Percentiles rank a stretch among this genome's conserved stretches.
Evolutionary conservation across 2,797 vertebrate genomes (phyloP).

Genomic region (Microchirus variegatus): DNA sequence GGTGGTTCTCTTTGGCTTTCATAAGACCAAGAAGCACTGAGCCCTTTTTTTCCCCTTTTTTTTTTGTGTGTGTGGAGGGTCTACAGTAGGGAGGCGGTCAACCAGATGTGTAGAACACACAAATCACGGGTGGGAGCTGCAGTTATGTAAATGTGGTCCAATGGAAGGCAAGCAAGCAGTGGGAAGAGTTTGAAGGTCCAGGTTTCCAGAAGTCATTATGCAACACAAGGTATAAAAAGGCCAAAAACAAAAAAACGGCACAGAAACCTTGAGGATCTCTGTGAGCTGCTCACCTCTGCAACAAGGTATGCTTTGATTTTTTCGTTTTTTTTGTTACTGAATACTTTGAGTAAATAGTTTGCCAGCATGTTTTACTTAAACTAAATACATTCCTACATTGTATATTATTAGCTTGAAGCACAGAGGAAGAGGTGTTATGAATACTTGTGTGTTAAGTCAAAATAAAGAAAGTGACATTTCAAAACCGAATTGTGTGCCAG

Average conservation of each 20-base stretch:
- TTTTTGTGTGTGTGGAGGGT: slow-evolving; percentile 4
- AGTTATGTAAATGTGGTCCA: slow-evolving; percentile 78
- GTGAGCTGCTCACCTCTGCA: slow-evolving; percentile 33
- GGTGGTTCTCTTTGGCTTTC: slow-evolving; percentile 5
- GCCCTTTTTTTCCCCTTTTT: neutral
- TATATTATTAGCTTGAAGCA: too few species aligned
- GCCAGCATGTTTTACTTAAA: too few species aligned
- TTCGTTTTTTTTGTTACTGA: neutral
- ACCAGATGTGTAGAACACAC: slow-evolving; percentile 49
- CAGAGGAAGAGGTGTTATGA: too few species aligned
- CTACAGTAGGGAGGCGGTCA: slow-evolving; percentile 5
- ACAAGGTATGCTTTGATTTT: slow-evolving; percentile 61
- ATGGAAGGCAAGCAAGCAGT: slow-evolving; percentile 50
- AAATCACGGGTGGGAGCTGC: slow-evolving; percentile 37
- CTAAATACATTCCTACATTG: too few species aligned
- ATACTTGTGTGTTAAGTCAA: too few species aligned
- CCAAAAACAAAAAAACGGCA: neutral
- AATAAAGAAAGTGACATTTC: too few species aligned
- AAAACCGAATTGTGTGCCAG: too few species aligned
- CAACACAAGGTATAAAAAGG: slow-evolving; percentile 78
- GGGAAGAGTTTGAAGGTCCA: slow-evolving; percentile 44
- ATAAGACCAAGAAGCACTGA: slow-evolving; percentile 23
- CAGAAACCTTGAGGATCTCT: slow-evolving; percentile 39
- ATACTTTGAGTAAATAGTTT: neutral
- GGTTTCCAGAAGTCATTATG: slow-evolving; percentile 59